Evolutionary conservation across 64 coral and sea anemone species (phyloP), one percentile per base, ranked within the genome.

Genomic region (Actinia equina): DNA sequence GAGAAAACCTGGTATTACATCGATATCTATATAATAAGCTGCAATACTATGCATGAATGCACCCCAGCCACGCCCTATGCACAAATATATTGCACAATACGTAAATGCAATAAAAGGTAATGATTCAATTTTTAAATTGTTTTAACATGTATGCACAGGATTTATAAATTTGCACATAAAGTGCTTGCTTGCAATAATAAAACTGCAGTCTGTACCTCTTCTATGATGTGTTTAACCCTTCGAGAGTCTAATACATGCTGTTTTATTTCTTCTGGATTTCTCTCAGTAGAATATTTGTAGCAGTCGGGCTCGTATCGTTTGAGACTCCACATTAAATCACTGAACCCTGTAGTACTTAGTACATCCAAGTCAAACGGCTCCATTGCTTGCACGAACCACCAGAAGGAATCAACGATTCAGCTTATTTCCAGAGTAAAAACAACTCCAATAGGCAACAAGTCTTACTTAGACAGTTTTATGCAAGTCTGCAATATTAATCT

Each of bases 191-290:
- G 30, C 30, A 37, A 23, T 20, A 22, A 22, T 22, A 65, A 23
- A 3, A 65, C 0, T 26, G 5, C 30, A 37, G 30, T 37, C 4
- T 79, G 51, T 82, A 97, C 94, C 94, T 97, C 91, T 90, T 93
- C 85, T 18, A 97, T 93, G 52, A 91, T 89, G 52, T 97, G 92
- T 71, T 90, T 83, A 43, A 97, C 94, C 18, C 94, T 64, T 86
- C 94, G 86, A 27, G 94, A 97, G n/a, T 88, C 44, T 22, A 93
- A 87, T 67, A 96, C 94, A 60, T 93, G 87, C 23, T 37, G 59
- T 77, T 96, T 96, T 14, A 97, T 97, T 70, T 97, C 54, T 45
- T 93, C 91, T 71, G 91, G 88, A 25, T 70, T 93, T 86, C 91
- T 87, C 7, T 79, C 45, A n/a, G 77, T 55, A 14, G 91, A 89